Evolutionary conservation across 2,113 vertebrate genomes (phyloP).

Genomic region (Scatophagus argus): DNA sequence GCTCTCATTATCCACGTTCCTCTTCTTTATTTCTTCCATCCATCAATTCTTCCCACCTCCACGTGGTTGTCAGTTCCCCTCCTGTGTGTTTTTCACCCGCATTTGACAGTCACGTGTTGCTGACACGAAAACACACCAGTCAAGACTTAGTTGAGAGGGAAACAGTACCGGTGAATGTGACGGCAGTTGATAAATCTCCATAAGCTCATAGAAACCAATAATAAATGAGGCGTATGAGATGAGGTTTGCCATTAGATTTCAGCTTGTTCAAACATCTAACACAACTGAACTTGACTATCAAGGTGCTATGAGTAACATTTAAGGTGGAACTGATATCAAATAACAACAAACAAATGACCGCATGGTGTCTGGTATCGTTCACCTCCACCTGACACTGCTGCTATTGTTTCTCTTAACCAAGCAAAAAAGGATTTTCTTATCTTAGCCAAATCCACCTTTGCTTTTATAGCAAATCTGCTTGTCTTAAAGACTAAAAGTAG

Average conservation of each 20-base stretch:
- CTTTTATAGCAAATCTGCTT: background rate
- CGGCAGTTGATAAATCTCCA: slow-evolving; percentile 1
- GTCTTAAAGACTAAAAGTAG: background rate
- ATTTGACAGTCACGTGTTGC: slow-evolving; percentile 38
- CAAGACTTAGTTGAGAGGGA: background rate
- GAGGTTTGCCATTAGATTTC: background rate
- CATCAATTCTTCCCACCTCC: slow-evolving; percentile 37
- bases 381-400: background rate
- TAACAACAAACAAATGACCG: background rate
- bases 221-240: background rate
- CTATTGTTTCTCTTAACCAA: background rate
- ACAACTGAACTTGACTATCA: background rate
- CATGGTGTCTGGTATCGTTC: background rate
- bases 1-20: slow-evolving; percentile 40
- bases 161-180: slow-evolving; percentile 18
- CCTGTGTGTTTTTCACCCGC: slow-evolving; percentile 39
- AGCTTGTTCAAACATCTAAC: background rate
- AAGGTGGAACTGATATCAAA: background rate
- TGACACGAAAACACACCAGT: slow-evolving; percentile 23
- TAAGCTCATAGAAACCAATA: background rate
- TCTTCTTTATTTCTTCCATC: slow-evolving; percentile 37
- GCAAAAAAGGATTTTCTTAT: too few species aligned
- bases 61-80: slow-evolving; percentile 16
- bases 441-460: background rate
- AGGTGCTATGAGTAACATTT: background rate